Evolutionary conservation across 2,888 invertebrate genomes (phyloP), one percentile per base, ranked within the genome.

Genomic region (Oscheius sp.): DNA sequence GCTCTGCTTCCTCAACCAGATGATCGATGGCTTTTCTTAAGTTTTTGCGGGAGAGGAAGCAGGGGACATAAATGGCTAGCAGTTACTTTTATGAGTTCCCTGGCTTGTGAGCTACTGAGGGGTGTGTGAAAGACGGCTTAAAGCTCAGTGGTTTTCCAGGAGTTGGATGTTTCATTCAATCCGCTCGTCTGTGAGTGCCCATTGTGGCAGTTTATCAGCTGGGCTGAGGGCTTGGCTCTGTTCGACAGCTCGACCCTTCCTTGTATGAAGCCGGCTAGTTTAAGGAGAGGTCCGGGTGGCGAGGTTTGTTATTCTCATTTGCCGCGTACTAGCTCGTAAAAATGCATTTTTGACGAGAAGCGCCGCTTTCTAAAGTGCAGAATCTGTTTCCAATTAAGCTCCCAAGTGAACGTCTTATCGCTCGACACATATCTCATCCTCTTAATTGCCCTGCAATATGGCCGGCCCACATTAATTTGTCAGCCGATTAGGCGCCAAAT

Each of bases 111-210:
- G n/a, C n/a, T n/a, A n/a, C n/a, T n/a, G n/a, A n/a, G n/a, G n/a
- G n/a, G n/a, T n/a, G n/a, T 34, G 37, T 6, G 37, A 34, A 34
- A 34, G 12, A 34, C 12, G 37, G 8, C 6, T 12, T 10, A 12
- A 34, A 34, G 37, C 37, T 34, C n/a, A 25, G 3, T 29, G 4
- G 5, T 29, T 45, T 74, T 84, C 15, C 70, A 78, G 73, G 79
- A 82, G 57, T 70, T 84, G 34, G 79, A 83, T 50, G 70, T 85
- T n/a, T 69, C 78, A n/a, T 73, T 70, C 66, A 84, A 84, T 57
- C 79, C 82, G 23, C 74, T 83, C 65, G 65, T 75, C 31, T 84
- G 84, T 69, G 82, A 83, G 53, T 84, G 84, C 58, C 73, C 79
- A 12, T 70, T 84, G 1, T 78, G 75, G 75, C 68, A 72, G 33